These are phyloP conservation scores for Tupiocoris notatus DNA, from an alignment of 2,888 invertebrate species.

Conservation along the genomic window DNA sequence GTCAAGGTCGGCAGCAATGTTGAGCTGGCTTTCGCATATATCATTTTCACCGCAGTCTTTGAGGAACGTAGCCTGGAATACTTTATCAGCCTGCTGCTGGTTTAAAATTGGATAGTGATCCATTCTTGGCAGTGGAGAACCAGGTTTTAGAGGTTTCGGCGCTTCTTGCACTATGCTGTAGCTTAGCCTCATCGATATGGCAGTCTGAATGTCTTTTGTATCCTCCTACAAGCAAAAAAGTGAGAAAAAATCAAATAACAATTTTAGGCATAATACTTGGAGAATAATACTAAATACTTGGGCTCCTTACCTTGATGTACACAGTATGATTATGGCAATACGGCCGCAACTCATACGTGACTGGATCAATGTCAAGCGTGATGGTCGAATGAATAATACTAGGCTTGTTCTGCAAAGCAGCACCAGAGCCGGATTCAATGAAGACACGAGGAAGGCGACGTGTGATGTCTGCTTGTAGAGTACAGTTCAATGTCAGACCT, in stretches of 20 bases:
- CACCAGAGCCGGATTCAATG: conserved; percentile 59
- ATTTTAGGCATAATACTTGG: background rate
- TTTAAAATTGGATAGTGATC: conserved; percentile 85
- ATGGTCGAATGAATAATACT: conserved; percentile 51
- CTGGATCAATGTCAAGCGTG: conserved; percentile 52
- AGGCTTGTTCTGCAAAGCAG: conserved; percentile 43
- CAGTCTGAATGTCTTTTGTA: conserved; percentile 82
- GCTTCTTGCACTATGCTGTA: conserved; percentile 75
- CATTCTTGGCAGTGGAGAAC: conserved; percentile 64
- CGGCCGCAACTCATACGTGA: conserved; percentile 50
- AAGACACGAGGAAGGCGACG: conserved; percentile 79
- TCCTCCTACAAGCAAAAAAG: conserved; percentile 60
- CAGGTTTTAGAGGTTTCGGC: conserved; percentile 59
- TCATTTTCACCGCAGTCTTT: conserved; percentile 90
- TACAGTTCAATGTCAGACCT: conserved; percentile 64
- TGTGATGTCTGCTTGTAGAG: conserved; percentile 76
- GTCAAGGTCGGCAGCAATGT: conserved; percentile 63
- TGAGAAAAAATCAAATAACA: conserved; percentile 5
- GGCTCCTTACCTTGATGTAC: conserved; percentile 66
- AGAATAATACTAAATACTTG: background rate
- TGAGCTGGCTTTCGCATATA: conserved; percentile 79
- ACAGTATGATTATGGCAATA: conserved; percentile 75
- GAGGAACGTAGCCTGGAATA: conserved; percentile 81
- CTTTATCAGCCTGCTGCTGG: conserved; percentile 75
- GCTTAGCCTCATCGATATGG: conserved; percentile 73